Evolutionary conservation across 2,888 invertebrate species (phyloP), one percentile per base, ranked within the genome.

Genomic region (Hirtodrosophila duncani): DNA sequence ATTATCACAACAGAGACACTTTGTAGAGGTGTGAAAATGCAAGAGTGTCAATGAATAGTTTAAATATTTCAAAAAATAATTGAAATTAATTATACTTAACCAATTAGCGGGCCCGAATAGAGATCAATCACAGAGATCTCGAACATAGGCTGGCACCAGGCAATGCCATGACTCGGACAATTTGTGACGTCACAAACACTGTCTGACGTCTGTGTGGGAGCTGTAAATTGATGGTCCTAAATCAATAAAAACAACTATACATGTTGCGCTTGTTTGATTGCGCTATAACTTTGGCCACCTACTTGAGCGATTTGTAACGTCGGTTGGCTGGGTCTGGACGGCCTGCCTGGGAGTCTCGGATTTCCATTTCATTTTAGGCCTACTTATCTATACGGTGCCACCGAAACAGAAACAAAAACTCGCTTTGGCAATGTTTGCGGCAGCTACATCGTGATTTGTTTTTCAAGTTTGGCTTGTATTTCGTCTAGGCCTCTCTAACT

Each of bases 51-150:
- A 71, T 51, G 18, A 39, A 34, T 36, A 11, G 37, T 31, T 41
- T 31, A 58, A 69, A 77, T 71, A 59, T 72, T 71, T 59, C 46
- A 29, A n/a, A n/a, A 52, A 51, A 37, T 55, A 61, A 77, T 69
- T 58, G 48, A 53, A 52, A 57, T 31, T 38, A 62, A 41, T n/a
- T n/a, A n/a, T n/a, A n/a, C n/a, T n/a, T n/a, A n/a, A n/a, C n/a
- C n/a, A 71, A 61, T 71, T 66, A 75, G 63, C 57, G 38, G 34
- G 10, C 42, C 17, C 18, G 13, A 13, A 18, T n/a, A n/a, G n/a
- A n/a, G n/a, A n/a, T n/a, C n/a, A n/a, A n/a, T n/a, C n/a, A n/a
- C n/a, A n/a, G n/a, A n/a, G n/a, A n/a, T n/a, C n/a, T n/a, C n/a
- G n/a, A n/a, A n/a, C n/a, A n/a, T n/a, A n/a, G n/a, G n/a, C n/a